phyloP scores from a whole-genome alignment of 2,113 vertebrate species.

The Rhineura floridana region DNA sequence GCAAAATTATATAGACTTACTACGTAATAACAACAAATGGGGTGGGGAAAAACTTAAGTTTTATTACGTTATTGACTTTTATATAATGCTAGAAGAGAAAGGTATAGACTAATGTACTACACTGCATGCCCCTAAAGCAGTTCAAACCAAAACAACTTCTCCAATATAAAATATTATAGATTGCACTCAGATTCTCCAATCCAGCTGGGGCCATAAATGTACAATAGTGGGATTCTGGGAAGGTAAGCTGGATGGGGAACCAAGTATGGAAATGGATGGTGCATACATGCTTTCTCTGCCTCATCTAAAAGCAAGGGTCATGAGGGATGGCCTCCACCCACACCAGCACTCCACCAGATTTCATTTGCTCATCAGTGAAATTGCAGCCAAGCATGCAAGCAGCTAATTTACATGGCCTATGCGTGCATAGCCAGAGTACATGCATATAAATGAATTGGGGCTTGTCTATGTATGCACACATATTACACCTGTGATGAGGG shows the following conservation, averaged over 20 bases:
- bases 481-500: no score
- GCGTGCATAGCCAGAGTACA: background rate
- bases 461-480: background rate
- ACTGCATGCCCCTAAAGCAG: constrained; percentile 35
- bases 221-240: background rate
- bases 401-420: background rate
- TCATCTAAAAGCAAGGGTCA: background rate
- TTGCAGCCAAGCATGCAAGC: no score
- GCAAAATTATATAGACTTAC: background rate
- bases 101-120: constrained; percentile 20
- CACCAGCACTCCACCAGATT: background rate
- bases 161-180: constrained; percentile 48
- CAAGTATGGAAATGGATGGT: background rate
- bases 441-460: background rate
- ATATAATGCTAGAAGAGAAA: background rate
- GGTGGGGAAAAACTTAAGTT: background rate
- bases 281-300: background rate
- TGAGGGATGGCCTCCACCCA: background rate
- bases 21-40: background rate
- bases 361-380: background rate
- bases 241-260: background rate
- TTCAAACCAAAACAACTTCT: constrained; percentile 40
- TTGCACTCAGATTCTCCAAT: background rate
- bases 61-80: constrained; percentile 10
- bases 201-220: background rate